phyloP scores from a whole-genome alignment of 2,888 invertebrate species.

The Octodonta nipae region DNA sequence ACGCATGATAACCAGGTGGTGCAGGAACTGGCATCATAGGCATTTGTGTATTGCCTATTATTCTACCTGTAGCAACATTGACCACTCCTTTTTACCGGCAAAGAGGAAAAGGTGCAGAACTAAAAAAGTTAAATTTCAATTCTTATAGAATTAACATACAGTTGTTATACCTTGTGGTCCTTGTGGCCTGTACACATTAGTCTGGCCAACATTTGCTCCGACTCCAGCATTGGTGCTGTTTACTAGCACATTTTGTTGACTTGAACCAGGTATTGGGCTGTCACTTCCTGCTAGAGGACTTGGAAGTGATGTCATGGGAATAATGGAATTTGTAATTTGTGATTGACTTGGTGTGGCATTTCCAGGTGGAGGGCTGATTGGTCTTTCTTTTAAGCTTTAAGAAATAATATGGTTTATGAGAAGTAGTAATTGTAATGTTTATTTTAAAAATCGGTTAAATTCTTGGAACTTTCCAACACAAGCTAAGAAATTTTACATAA shows the following conservation, averaged over 20 bases:
- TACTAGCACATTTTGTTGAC: conserved; percentile 32
- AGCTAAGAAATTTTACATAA: too few species aligned
- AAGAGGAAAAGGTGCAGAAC: conserved; percentile 10
- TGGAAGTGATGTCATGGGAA: conserved; percentile 36
- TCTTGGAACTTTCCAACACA: too few species aligned
- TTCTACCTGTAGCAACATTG: conserved; percentile 14
- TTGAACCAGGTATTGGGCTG: conserved; percentile 36
- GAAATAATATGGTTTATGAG: conserved; percentile 6
- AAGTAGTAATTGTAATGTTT: not conserved
- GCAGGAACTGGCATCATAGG: conserved; percentile 25
- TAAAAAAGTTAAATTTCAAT: too few species aligned
- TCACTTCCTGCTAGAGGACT: conserved; percentile 44
- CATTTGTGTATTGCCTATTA: conserved; percentile 24
- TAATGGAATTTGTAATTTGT: conserved; percentile 28
- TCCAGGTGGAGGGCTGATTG: conserved; percentile 46
- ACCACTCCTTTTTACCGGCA: conserved; percentile 15
- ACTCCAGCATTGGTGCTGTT: conserved; percentile 23
- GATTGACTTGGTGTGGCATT: conserved; percentile 27
- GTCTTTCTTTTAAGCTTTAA: conserved; percentile 50
- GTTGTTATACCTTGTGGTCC: conserved; percentile 13
- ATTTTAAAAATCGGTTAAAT: not conserved
- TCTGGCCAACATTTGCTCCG: conserved; percentile 28
- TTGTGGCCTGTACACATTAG: conserved; percentile 34
- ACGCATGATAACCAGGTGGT: conserved; percentile 39
- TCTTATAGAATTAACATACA: conserved; percentile 1